Base-by-base conservation (phyloP, 2,888 invertebrate species). In the Leptinotarsa tumamoca region DNA sequence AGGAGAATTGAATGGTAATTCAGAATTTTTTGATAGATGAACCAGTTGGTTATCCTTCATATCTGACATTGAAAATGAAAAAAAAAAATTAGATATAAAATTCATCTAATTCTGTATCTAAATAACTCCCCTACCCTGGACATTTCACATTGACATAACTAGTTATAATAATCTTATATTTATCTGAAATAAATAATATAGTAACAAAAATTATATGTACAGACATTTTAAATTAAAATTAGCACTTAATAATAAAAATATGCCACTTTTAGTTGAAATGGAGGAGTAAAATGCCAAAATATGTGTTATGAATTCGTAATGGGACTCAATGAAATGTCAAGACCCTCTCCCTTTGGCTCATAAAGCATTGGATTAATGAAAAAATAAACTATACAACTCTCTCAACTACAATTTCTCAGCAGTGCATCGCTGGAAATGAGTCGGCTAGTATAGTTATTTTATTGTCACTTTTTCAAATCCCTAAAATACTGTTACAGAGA, bases 121-220 rank as follows among this genome's bases (percentile, higher is more conserved):
- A 79, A 80, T 81, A 82, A 84, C 79, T 85, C 85, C 86, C 86
- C 86, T 86, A 85, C 85, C 85, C 83, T 85, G 85, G 86, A 86
- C 84, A 86, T 83, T 84, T 86, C 83, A 86, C 85, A 86, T 83
- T 84, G 80, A 85, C 85, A 84, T 84, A 84, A 82, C 82, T 85
- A 84, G 80, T 80, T 84, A 84, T 83, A 77, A 74, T 76, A 81
- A 81, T 82, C 82, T 82, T 83, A 81, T 82, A 80, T 82, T 82
- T 80, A 73, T 84, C 79, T 43, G 43, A 80, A 81, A 85, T 83
- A 84, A 85, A 85, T 84, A 83, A 83, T 83, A 82, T 81, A 81
- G 74, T 80, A 81, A 82, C 73, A 77, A 75, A 81, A 80, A 73
- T 80, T 74, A 72, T 79, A 80, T 80, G 69, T 80, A 81, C 83